Conservation (phyloP, 2,113 vertebrate genomes). For the Poecilia latipinna region DNA sequence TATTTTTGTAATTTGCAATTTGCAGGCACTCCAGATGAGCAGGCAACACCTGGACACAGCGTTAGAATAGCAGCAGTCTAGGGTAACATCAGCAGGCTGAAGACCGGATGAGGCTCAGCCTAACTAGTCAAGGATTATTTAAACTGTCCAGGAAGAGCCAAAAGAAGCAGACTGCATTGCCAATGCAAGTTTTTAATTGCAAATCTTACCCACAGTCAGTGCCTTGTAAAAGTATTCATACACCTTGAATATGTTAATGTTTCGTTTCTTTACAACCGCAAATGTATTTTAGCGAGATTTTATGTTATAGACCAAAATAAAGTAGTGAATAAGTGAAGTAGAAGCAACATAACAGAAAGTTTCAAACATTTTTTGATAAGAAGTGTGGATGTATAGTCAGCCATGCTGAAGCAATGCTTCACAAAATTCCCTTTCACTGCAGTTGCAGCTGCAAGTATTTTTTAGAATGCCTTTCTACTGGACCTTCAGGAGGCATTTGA, state of each 20-base stretch:
- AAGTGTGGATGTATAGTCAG: not conserved
- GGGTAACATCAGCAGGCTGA: conserved; percentile 13
- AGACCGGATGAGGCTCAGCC: not conserved
- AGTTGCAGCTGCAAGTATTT: no score
- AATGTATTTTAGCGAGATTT: not conserved
- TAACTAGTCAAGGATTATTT: not conserved
- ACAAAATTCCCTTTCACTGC: no score
- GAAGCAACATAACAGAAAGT: not conserved
- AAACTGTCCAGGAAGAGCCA: conserved; percentile 3
- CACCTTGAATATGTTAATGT: not conserved
- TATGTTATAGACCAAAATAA: not conserved
- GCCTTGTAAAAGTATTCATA: not conserved
- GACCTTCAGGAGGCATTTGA: no score
- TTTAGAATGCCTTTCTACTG: no score
- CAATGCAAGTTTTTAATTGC: not conserved
- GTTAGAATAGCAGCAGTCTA: conserved; percentile 26
- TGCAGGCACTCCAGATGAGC: conserved; percentile 13
- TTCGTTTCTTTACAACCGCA: not conserved
- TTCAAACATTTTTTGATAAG: not conserved
- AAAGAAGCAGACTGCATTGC: not conserved
- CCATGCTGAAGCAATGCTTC: no score
- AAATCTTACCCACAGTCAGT: not conserved
- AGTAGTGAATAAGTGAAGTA: not conserved
- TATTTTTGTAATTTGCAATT: conserved; percentile 14
- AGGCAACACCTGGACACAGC: conserved; percentile 31